Evolutionary conservation across 2,113 vertebrate species (phyloP).

Genomic region (Epinephelus moara): DNA sequence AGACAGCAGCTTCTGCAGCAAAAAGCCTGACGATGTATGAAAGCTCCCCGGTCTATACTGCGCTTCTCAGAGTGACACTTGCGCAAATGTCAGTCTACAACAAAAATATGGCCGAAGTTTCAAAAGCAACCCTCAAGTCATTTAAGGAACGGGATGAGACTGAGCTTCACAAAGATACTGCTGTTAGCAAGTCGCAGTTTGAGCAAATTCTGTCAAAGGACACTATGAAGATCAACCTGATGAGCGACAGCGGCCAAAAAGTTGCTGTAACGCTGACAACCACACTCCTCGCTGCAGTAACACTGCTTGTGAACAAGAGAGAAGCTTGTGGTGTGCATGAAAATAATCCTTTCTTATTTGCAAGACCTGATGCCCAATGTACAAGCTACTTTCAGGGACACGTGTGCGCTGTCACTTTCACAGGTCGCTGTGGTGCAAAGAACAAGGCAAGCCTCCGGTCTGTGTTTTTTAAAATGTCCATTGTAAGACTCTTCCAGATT

Average conservation of each 20-base stretch:
- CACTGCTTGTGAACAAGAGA: conserved; percentile 54
- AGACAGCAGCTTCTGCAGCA: background rate
- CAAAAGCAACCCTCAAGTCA: conserved; percentile 27
- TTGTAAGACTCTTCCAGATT: conserved; percentile 62
- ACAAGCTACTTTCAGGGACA: background rate
- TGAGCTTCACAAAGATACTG: background rate
- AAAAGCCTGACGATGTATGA: conserved; percentile 42
- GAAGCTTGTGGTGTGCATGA: conserved; percentile 31
- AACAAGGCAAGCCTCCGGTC: conserved; percentile 34
- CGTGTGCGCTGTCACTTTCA: background rate
- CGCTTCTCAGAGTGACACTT: conserved; percentile 41
- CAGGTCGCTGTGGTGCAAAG: conserved; percentile 28
- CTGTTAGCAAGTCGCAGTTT: conserved; percentile 1
- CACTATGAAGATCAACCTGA: conserved; percentile 9
- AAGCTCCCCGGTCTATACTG: conserved; percentile 33
- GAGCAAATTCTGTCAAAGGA: conserved; percentile 59
- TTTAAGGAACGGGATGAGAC: conserved; percentile 32
- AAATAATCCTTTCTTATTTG: conserved; percentile 62
- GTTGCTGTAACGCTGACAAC: conserved; percentile 32
- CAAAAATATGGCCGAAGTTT: conserved; percentile 23
- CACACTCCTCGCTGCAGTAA: conserved; percentile 37
- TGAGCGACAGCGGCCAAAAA: background rate
- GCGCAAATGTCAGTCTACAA: conserved; percentile 54
- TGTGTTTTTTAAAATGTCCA: conserved; percentile 14
- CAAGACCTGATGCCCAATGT: background rate